phyloP scores from a whole-genome alignment of 2,888 invertebrate species.

The Ctena decussata region DNA sequence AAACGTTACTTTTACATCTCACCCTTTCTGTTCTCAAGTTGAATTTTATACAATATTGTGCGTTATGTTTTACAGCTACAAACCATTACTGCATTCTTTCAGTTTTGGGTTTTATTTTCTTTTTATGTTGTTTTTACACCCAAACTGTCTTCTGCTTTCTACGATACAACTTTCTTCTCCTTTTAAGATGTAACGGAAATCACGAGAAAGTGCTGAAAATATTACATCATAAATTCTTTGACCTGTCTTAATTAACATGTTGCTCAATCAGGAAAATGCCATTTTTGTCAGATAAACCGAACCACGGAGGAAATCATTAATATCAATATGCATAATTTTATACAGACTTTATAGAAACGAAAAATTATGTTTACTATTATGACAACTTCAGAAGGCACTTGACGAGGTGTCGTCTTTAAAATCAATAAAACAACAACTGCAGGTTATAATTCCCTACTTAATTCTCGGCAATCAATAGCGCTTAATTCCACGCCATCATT shows the following conservation, averaged over 20 bases:
- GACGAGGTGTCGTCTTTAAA: background rate
- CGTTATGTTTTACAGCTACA: too few relatives aligned
- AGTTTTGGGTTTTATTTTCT: too few relatives aligned
- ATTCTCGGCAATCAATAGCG: too few relatives aligned
- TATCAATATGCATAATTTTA: conserved; percentile 6
- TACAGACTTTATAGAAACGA: background rate
- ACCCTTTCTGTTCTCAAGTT: too few relatives aligned
- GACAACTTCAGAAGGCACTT: background rate
- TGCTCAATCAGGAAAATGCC: background rate
- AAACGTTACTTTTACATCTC: too few relatives aligned
- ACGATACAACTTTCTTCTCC: background rate
- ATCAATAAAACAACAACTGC: conserved; percentile 4
- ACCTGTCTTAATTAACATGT: conserved; percentile 1
- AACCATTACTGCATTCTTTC: too few relatives aligned
- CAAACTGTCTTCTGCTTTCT: too few relatives aligned
- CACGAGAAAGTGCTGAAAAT: background rate
- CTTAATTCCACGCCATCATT: too few relatives aligned
- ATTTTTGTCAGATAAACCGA: background rate
- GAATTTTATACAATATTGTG: too few relatives aligned
- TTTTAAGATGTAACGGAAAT: background rate
- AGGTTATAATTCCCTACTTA: background rate
- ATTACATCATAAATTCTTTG: conserved; percentile 16
- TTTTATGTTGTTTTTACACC: too few relatives aligned
- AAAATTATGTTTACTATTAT: background rate
- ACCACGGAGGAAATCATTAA: conserved; percentile 3